Evolutionary conservation across 2,113 vertebrate species (phyloP), one percentile per base, ranked within the genome.

Genomic region (Piaya cayana): DNA sequence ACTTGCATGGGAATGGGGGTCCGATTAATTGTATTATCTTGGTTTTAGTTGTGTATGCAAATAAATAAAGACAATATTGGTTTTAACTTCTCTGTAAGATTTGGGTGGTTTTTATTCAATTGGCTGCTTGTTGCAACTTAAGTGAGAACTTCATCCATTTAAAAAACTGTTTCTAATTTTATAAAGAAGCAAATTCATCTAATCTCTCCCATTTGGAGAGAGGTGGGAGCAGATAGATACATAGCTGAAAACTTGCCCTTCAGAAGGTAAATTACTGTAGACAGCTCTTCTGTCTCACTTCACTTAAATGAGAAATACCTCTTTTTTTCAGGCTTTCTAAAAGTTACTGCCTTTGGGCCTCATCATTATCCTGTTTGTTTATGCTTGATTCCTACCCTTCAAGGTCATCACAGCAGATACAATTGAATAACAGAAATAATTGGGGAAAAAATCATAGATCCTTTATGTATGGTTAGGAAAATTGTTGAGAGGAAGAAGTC

Each of bases 11-110:
- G 55, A 3, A 0, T 7, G 27, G 69, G 56, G 11, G 1, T 2
- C 8, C 9, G 23, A 9, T n/a, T 77, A 52, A 78, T 85, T 84
- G 83, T 71, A 60, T 56, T 84, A 21, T 60, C 18, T 60, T 88
- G 62, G 2, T 70, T 96, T 89, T 45, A 72, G 14, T 47, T 94
- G 34, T 82, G 27, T 87, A 58, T 91, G 65, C 9, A 82, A 93
- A 80, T 67, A 85, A 95, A 96, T 95, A 95, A 96, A 95, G 29
- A 75, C 3, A 64, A 15, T 56, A n/a, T 67, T 92, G 67, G 23
- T 84, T 81, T 8, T 29, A 64, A 69, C 37, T 47, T 70, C 49
- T 50, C 22, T 75, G 19, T 79, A 91, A 84, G 82, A 77, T 60
- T 11, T 47, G 82, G 30, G 74, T 82, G 79, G 0, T 37, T 90